phyloP scores from a whole-genome alignment of 2,888 invertebrate genomes.

The Zelleria hepariella region DNA sequence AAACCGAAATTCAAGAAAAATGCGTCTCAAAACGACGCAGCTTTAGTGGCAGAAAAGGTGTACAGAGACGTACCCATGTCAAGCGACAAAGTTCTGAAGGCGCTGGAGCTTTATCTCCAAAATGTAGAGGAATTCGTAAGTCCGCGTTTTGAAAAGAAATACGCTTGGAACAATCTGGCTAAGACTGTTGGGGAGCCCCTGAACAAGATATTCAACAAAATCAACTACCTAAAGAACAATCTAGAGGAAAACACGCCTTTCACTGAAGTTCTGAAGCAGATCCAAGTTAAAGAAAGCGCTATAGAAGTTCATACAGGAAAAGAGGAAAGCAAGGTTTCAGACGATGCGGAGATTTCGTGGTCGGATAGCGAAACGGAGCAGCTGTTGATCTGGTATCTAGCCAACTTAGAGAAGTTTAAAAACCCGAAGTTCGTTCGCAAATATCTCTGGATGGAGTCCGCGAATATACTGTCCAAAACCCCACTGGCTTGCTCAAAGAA shows the following conservation, averaged over 20 bases:
- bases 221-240: slow-evolving; percentile 48
- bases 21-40: slow-evolving; percentile 19
- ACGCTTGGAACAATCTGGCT: slow-evolving; percentile 50
- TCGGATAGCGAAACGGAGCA: slow-evolving; percentile 42
- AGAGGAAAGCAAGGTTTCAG: slow-evolving; percentile 28
- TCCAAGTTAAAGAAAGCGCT: slow-evolving; percentile 33
- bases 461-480: slow-evolving; percentile 42
- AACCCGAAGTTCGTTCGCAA: slow-evolving; percentile 53
- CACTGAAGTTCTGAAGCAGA: slow-evolving; percentile 32
- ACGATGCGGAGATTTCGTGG: slow-evolving; percentile 31
- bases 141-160: slow-evolving; percentile 51
- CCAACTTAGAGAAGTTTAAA: slow-evolving; percentile 58
- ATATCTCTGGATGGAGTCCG: slow-evolving; percentile 54
- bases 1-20: slow-evolving; percentile 39
- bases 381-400: slow-evolving; percentile 51
- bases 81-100: slow-evolving; percentile 35
- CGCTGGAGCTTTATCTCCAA: slow-evolving; percentile 44
- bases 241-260: slow-evolving; percentile 24
- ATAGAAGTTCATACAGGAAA: slow-evolving; percentile 18
- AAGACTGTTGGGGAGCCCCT: slow-evolving; percentile 36
- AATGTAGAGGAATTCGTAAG: slow-evolving; percentile 52
- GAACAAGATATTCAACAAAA: slow-evolving; percentile 45
- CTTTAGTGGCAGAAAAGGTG: slow-evolving; percentile 24
- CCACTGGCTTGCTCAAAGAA: slow-evolving; percentile 54
- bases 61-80: slow-evolving; percentile 39